These are phyloP conservation scores for Phyllotreta striolata DNA, from an alignment of 2,888 invertebrate genomes.

Conservation along the genomic window DNA sequence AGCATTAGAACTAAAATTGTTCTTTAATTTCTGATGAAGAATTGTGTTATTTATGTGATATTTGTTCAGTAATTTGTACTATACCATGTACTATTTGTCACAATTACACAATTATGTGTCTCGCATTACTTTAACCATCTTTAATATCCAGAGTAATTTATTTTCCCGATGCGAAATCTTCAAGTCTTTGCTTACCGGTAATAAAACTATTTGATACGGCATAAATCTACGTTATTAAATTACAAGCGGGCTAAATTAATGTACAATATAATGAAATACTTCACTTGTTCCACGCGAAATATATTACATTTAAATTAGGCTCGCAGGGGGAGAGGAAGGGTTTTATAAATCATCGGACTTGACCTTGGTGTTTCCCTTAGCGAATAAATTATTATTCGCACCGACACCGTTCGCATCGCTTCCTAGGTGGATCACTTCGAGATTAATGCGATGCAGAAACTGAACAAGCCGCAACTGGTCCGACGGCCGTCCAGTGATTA, in stretches of 20 bases:
- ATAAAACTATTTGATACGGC: conserved; percentile 11
- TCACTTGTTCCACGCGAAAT: conserved; percentile 32
- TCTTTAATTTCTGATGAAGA: no score
- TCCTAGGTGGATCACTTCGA: conserved; percentile 2
- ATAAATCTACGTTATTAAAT: conserved; percentile 47
- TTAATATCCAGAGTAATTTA: no score
- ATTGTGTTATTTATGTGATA: no score
- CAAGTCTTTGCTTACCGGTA: background rate
- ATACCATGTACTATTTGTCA: no score
- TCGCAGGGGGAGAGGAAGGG: conserved; percentile 20
- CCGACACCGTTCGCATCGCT: background rate
- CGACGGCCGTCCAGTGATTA: no score
- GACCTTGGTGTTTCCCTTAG: conserved; percentile 21
- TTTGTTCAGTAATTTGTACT: no score
- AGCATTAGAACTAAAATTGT: no score
- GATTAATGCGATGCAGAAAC: conserved; percentile 3
- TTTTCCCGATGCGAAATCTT: no score
- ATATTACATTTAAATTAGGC: conserved; percentile 35
- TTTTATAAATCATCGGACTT: conserved; percentile 28
- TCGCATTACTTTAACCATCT: no score
- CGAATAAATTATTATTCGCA: conserved; percentile 21
- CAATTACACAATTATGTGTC: no score
- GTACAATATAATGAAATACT: conserved; percentile 37
- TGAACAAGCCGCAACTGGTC: background rate
- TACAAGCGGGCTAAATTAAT: conserved; percentile 37